A percentile compares a stretch with the other conserved stretches of the same genome.
Conservation (phyloP, 2,113 vertebrate genomes). For the Bos javanicus region DNA sequence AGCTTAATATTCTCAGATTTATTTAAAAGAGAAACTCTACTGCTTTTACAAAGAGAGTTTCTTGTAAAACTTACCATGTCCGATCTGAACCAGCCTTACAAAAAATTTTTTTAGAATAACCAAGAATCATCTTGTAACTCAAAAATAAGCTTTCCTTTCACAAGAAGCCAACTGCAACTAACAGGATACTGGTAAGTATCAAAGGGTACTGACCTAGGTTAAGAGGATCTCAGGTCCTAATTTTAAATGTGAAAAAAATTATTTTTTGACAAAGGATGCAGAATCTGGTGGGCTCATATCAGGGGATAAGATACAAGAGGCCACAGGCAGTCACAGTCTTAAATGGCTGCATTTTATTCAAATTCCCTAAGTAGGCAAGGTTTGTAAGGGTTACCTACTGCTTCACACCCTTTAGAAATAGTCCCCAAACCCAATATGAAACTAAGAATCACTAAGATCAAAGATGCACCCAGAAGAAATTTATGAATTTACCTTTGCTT, state of each 20-base stretch:
- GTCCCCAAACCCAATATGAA: neutral
- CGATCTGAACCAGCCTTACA: neutral
- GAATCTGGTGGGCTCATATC: conserved; percentile 9
- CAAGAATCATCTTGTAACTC: conserved; percentile 4
- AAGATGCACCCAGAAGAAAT: neutral
- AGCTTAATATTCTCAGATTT: neutral
- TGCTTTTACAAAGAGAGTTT: conserved; percentile 30
- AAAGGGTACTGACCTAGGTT: neutral
- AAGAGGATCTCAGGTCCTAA: conserved; percentile 30
- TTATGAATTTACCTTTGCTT: conserved; percentile 29
- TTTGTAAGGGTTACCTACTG: neutral
- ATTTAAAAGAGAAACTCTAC: conserved; percentile 29
- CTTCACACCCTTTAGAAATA: neutral
- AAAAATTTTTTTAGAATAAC: conserved; percentile 6
- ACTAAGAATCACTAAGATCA: neutral
- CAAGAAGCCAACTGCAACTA: conserved; percentile 23
- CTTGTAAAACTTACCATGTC: neutral
- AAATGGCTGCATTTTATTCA: conserved; percentile 12
- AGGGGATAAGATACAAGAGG: neutral
- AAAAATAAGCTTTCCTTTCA: conserved; percentile 30
- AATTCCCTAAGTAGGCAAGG: neutral
- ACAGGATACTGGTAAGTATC: conserved; percentile 31
- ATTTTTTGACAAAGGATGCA: conserved; percentile 10
- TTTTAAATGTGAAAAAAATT: conserved; percentile 43
- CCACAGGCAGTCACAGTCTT: neutral